Base-by-base conservation (phyloP, 2,113 vertebrate genomes). In the Synchiropus splendidus region DNA sequence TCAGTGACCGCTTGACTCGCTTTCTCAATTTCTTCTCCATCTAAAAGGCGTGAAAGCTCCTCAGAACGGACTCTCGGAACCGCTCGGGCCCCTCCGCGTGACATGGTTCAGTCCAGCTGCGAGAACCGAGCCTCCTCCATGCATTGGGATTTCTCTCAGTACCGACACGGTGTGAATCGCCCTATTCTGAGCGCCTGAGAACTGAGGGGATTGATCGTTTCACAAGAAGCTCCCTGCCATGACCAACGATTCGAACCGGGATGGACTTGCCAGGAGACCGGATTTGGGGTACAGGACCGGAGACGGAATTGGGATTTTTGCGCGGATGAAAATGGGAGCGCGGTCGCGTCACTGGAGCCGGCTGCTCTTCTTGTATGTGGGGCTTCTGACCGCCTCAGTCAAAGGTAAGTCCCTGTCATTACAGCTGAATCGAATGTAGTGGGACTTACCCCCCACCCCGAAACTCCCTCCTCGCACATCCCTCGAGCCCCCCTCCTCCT, bases 71-170 rank as follows among this genome's bases (percentile, higher is more conserved):
- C 59, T 59, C 75, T 67, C 21, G 21, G 72, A 83, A 84, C 82
- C 84, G 82, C 75, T 79, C 77, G 70, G 74, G 76, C 67, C 63
- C 67, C 21, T 27, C 21, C 70, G 72, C 77, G 78, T 82, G 88
- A 89, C 83, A 90, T 92, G 90, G 89, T 92, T 91, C 85, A 89
- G 88, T 88, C 90, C 89, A 87, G 88, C 85, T 88, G 88, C 87
- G 84, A 85, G 86, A 85, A 85, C 83, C 86, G 85, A 81, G 82
- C 79, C 84, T 85, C 80, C 85, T 87, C 85, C 80, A 88, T 89
- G 88, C 87, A 83, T 83, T 89, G 85, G 87, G 88, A 85, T 87
- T 88, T 90, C 81, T 87, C 84, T 73, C 84, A 73, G 83, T 75
- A 66, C 83, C 83, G 75, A 83, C 79, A 86, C 78, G 79, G 80